These are phyloP conservation scores for Talpa occidentalis DNA, from an alignment of 2,113 vertebrate species.

Conservation along the genomic window DNA sequence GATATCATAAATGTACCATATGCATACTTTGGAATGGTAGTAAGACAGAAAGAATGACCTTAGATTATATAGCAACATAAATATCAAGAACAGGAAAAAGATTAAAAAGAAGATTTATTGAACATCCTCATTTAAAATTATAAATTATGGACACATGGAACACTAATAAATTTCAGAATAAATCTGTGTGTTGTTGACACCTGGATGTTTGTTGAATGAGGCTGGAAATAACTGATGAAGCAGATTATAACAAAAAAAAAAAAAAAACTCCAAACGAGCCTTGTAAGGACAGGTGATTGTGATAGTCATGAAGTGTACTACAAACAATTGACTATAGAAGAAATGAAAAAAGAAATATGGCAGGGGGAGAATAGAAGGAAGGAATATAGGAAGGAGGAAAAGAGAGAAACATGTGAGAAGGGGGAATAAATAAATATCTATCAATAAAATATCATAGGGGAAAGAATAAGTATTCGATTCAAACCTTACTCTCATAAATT, in stretches of 20 bases:
- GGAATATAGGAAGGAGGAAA: neutral
- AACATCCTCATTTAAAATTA: neutral
- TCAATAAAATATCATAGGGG: neutral
- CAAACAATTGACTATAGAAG: neutral
- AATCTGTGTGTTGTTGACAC: neutral
- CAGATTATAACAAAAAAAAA: neutral
- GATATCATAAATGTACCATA: neutral
- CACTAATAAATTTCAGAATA: neutral
- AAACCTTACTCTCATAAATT: neutral
- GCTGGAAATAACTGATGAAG: neutral
- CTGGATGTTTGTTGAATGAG: neutral
- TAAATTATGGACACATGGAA: neutral
- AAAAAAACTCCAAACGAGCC: neutral
- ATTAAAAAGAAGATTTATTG: neutral
- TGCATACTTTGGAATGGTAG: neutral
- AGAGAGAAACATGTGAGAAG: neutral
- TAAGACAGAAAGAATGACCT: neutral
- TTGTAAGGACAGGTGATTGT: neutral
- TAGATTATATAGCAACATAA: neutral
- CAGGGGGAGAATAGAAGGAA: neutral
- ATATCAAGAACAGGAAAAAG: neutral
- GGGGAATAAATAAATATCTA: neutral
- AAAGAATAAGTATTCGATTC: neutral
- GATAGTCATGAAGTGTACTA: neutral
- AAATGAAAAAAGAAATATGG: neutral